Evolutionary conservation across 2,113 vertebrate genomes (phyloP).

Genomic region (Paratilapia polleni): DNA sequence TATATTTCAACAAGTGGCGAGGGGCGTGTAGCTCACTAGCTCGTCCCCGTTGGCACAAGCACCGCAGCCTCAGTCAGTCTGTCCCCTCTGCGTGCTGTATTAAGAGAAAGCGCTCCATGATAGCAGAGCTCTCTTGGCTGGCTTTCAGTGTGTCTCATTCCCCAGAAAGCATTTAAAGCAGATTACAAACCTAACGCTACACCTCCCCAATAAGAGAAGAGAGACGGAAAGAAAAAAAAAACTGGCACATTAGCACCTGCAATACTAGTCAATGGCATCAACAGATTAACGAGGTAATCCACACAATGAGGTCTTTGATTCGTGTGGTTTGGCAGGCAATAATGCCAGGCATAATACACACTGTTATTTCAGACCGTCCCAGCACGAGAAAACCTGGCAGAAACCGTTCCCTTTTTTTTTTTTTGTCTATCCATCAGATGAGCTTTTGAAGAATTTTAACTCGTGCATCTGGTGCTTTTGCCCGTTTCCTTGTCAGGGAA

Average conservation of each 20-base stretch:
- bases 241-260: conserved; percentile 80
- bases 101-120: conserved; percentile 62
- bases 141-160: conserved; percentile 72
- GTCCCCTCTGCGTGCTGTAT: conserved; percentile 51
- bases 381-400: conserved; percentile 74
- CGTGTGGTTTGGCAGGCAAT: conserved; percentile 75
- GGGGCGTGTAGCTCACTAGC: conserved; percentile 53
- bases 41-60: conserved; percentile 58
- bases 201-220: conserved; percentile 73
- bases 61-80: conserved; percentile 43
- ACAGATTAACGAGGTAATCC: conserved; percentile 83
- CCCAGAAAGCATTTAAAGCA: conserved; percentile 81
- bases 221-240: conserved; percentile 41
- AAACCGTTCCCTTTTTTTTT: conserved; percentile 32
- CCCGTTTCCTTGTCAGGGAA: conserved; percentile 54
- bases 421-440: conserved; percentile 63
- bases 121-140: conserved; percentile 71
- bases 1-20: conserved; percentile 78
- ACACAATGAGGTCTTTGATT: conserved; percentile 82
- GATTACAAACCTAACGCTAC: conserved; percentile 77
- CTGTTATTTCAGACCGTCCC: conserved; percentile 75
- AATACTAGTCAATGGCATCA: conserved; percentile 79
- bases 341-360: conserved; percentile 72
- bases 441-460: conserved; percentile 72
- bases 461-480: conserved; percentile 63